phyloP scores from a whole-genome alignment of 2,797 vertebrate species.

The Labeo calbasu region DNA sequence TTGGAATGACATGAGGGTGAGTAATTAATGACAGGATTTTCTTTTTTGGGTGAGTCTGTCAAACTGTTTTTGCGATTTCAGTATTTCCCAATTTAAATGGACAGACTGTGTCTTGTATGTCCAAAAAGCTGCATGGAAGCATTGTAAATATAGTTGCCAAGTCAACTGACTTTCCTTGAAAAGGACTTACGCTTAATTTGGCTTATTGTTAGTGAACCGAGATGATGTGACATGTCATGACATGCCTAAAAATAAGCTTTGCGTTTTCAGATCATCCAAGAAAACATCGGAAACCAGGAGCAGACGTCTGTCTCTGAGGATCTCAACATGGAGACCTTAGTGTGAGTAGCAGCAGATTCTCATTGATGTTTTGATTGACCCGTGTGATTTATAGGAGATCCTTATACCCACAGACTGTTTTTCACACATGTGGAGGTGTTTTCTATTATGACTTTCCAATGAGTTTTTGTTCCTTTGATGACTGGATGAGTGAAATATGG shows the following conservation, averaged over 20 bases:
- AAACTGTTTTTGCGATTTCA: not conserved
- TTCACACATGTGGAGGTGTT: slow-evolving; percentile 20
- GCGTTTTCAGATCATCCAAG: slow-evolving; percentile 87
- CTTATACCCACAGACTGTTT: slow-evolving; percentile 18
- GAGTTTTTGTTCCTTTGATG: slow-evolving; percentile 3
- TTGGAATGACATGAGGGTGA: too few species aligned
- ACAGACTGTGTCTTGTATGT: not conserved
- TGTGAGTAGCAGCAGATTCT: slow-evolving; percentile 80
- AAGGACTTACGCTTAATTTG: not conserved
- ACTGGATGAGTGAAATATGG: slow-evolving; percentile 6
- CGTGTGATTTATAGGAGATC: slow-evolving; percentile 6
- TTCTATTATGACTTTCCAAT: slow-evolving; percentile 6
- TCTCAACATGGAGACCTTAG: slow-evolving; percentile 93
- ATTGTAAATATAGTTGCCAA: not conserved
- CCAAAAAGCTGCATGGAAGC: not conserved
- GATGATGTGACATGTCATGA: not conserved
- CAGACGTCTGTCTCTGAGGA: slow-evolving; percentile 88
- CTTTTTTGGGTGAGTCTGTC: not conserved
- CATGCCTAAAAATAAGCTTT: not conserved
- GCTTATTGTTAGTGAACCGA: not conserved
- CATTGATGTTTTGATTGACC: not conserved
- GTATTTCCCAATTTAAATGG: not conserved
- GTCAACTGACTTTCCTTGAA: not conserved
- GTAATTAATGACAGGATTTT: too few species aligned
- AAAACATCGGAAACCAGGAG: slow-evolving; percentile 85